Conservation (phyloP, 2,797 vertebrate species). For the Neoniphon sammara region DNA sequence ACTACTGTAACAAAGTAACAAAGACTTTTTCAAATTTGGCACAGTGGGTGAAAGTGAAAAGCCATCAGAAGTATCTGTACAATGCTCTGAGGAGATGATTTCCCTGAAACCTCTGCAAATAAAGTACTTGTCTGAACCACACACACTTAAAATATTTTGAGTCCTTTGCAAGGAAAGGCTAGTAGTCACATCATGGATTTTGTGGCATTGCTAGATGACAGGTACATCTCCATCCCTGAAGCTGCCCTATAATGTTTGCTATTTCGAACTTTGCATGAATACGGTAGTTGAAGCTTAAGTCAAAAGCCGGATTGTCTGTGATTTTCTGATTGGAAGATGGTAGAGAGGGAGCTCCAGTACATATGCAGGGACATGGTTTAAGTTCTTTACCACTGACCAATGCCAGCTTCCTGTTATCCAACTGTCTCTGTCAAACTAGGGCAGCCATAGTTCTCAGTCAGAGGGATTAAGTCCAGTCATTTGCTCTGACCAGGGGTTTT, state of each 20-base stretch:
- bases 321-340: conserved; percentile 39
- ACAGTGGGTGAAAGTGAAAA: no score
- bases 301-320: conserved; percentile 18
- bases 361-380: conserved; percentile 25
- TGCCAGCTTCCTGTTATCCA: conserved; percentile 63
- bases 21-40: no score
- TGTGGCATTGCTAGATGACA: neutral
- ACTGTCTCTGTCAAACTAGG: conserved; percentile 66
- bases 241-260: conserved; percentile 10
- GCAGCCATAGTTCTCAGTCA: conserved; percentile 60
- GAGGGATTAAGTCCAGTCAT: conserved; percentile 64
- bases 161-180: neutral
- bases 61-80: no score
- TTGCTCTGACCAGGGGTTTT: conserved; percentile 50
- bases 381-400: conserved; percentile 49
- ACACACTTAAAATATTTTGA: neutral
- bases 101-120: neutral
- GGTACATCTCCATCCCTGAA: neutral
- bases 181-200: neutral
- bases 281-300: conserved; percentile 15
- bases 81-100: conserved; percentile 1
- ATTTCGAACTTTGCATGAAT: conserved; percentile 29
- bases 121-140: neutral
- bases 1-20: no score
- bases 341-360: conserved; percentile 29